Percentiles rank a stretch among this genome's conserved stretches.
These are phyloP conservation scores for Sylvilagus bachmani DNA, from an alignment of 2,113 vertebrate species.

Conservation along the genomic window DNA sequence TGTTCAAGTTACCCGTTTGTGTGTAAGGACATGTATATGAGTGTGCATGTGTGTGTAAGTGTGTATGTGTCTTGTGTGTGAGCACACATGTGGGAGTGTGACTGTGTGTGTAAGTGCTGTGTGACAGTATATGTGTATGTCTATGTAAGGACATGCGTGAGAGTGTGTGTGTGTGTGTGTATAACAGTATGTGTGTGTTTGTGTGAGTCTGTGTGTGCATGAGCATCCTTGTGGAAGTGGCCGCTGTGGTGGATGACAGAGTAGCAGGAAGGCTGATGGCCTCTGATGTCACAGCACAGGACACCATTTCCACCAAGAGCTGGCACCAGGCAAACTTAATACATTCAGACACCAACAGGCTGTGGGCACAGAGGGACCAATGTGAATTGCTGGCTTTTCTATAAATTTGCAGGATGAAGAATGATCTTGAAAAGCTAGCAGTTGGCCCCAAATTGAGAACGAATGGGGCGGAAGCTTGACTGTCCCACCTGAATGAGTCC, in stretches of 20 bases:
- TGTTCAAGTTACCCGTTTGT: too few relatives aligned
- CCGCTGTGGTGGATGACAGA: fast-evolving
- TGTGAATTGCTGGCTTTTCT: neutral
- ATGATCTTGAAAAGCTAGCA: neutral
- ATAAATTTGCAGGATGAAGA: constrained; percentile 17
- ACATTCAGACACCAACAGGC: neutral
- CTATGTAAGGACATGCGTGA: too few relatives aligned
- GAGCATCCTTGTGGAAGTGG: neutral
- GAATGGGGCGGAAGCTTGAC: neutral
- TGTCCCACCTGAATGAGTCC: neutral
- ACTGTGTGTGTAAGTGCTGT: neutral
- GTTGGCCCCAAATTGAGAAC: neutral
- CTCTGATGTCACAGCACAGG: neutral
- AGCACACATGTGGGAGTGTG: too few relatives aligned
- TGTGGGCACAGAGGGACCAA: neutral
- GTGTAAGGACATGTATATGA: neutral
- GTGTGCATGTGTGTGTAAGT: neutral
- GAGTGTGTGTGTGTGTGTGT: neutral
- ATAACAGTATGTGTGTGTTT: neutral
- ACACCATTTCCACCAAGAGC: neutral
- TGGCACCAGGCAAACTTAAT: neutral
- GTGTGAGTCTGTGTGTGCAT: neutral
- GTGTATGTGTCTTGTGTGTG: neutral
- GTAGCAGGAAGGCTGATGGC: neutral
- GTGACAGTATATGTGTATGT: neutral